Conservation (phyloP, 1,140 invertebrate species). For the Drosophila subobscura region DNA sequence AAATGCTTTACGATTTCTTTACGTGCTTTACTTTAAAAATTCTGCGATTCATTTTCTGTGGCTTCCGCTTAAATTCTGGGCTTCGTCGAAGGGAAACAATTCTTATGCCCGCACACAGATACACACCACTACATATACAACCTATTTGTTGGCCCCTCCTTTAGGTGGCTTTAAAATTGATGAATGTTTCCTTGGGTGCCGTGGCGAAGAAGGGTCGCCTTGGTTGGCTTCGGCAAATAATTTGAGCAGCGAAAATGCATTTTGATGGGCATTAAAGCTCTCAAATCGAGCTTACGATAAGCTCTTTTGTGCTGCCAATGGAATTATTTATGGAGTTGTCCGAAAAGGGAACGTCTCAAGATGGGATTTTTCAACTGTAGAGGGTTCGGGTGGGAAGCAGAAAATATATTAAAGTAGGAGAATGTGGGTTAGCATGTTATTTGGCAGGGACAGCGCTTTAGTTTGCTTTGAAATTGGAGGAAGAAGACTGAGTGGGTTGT, state of each 20-base stretch:
- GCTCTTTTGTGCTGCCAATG: conserved; percentile 49
- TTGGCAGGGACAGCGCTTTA: not conserved
- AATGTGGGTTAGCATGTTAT: not conserved
- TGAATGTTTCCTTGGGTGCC: conserved; percentile 44
- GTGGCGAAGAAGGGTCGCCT: not conserved
- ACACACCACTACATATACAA: not conserved
- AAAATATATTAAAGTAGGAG: conserved; percentile 1
- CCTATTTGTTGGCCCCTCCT: conserved; percentile 20
- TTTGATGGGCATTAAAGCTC: conserved; percentile 62
- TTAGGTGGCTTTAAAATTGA: conserved; percentile 69
- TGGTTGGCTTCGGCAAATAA: conserved; percentile 25
- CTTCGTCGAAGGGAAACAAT: conserved; percentile 14
- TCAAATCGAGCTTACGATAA: conserved; percentile 65
- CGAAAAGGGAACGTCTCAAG: conserved; percentile 10
- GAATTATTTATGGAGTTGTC: conserved; percentile 61
- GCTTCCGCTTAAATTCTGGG: conserved; percentile 48
- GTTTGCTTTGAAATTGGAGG: conserved; percentile 7
- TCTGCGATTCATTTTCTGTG: conserved; percentile 25
- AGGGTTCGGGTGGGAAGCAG: conserved; percentile 1
- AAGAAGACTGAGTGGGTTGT: not conserved
- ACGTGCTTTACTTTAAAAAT: conserved; percentile 57
- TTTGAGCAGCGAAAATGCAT: conserved; percentile 57
- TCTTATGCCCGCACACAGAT: not conserved
- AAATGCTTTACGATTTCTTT: conserved; percentile 65
- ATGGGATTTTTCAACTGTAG: not conserved